These are phyloP conservation scores for Aplochiton taeniatus DNA, from an alignment of 2,797 vertebrate species.

Conservation along the genomic window DNA sequence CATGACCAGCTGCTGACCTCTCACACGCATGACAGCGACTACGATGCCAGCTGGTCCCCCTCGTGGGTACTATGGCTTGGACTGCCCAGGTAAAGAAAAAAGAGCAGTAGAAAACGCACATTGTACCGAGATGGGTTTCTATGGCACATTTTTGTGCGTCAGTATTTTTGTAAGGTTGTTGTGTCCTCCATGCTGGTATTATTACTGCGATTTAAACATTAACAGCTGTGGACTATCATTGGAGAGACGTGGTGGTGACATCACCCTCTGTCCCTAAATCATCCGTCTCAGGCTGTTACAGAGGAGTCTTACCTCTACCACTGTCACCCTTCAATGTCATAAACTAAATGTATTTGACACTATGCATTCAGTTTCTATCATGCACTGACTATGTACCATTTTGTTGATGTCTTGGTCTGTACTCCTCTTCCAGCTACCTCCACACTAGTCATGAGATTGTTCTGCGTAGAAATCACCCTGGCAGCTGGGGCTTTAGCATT, in stretches of 20 bases:
- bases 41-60: constrained; percentile 95
- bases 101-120: neutral
- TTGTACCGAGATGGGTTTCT: too few species aligned
- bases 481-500: constrained; percentile 99
- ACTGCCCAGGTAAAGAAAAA: constrained; percentile 85
- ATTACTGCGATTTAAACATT: constrained; percentile 26
- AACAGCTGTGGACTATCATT: constrained; percentile 30
- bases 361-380: neutral
- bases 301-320: constrained; percentile 10
- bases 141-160: too few species aligned
- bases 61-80: constrained; percentile 99
- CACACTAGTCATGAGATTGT: constrained; percentile 95
- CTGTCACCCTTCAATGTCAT: neutral
- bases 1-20: constrained; percentile 78
- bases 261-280: constrained; percentile 10
- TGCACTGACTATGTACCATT: too few species aligned
- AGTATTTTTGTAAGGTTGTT: neutral
- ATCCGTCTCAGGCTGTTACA: constrained; percentile 22
- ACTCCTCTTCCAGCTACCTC: constrained; percentile 79
- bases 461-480: constrained; percentile 88
- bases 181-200: neutral
- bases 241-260: constrained; percentile 10
- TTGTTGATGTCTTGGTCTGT: neutral
- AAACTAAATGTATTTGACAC: neutral
- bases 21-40: constrained; percentile 89